These are phyloP conservation scores for Drosophila micromelanica DNA, from an alignment of 1,140 invertebrate species.

Conservation along the genomic window DNA sequence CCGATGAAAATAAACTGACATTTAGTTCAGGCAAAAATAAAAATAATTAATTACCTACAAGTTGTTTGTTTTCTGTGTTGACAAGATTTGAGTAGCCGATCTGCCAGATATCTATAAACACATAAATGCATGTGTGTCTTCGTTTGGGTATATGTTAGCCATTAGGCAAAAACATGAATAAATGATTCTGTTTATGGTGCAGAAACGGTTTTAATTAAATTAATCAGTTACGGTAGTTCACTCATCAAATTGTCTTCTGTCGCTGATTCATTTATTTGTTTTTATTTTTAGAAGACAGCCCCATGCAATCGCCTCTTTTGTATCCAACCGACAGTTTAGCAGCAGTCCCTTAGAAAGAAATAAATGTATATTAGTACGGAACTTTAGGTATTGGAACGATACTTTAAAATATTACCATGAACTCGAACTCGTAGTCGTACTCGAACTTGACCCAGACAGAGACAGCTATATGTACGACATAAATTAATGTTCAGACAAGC, in stretches of 20 bases:
- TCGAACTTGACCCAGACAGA: conserved; percentile 8
- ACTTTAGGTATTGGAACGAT: conserved; percentile 37
- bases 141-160: conserved; percentile 24
- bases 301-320: conserved; percentile 7
- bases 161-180: conserved; percentile 67
- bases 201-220: conserved; percentile 79
- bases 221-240: conserved; percentile 78
- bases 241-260: conserved; percentile 45
- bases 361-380: conserved; percentile 56
- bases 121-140: conserved; percentile 28
- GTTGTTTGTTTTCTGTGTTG: conserved; percentile 41
- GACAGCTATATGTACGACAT: conserved; percentile 1
- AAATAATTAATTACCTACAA: conserved; percentile 73
- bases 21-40: conserved; percentile 58
- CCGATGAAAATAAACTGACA: conserved; percentile 53
- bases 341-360: conserved; percentile 30
- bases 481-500: conserved; percentile 20
- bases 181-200: conserved; percentile 79
- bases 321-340: conserved; percentile 36
- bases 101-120: conserved; percentile 17
- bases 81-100: conserved; percentile 33
- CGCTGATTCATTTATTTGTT: conserved; percentile 54
- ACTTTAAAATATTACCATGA: conserved; percentile 38
- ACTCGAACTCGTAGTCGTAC: conserved; percentile 28
- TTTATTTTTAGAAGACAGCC: conserved; percentile 54